phyloP scores from a whole-genome alignment of 1,140 invertebrate genomes.

The Philotrypesis tridentata region DNA sequence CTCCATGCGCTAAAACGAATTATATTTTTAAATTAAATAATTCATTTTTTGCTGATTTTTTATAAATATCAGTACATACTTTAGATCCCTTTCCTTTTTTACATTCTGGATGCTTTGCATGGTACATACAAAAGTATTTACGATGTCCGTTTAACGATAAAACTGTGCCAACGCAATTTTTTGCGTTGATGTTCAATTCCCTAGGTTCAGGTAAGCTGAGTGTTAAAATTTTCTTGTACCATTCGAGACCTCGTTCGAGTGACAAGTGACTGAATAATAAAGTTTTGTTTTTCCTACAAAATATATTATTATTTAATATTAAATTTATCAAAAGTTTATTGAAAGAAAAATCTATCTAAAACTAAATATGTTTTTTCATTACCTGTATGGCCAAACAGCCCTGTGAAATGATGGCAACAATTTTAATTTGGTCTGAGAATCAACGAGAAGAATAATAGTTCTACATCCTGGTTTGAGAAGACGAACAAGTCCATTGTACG shows the following conservation, averaged over 20 bases:
- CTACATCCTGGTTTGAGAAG: constrained; percentile 96
- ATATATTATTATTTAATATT: constrained; percentile 20
- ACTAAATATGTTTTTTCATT: constrained; percentile 60
- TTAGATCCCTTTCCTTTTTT: constrained; percentile 75
- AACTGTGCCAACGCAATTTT: constrained; percentile 98
- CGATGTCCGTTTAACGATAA: constrained; percentile 95
- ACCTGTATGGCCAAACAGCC: constrained; percentile 96
- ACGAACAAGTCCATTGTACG: constrained; percentile 94
- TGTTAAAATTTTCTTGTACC: constrained; percentile 93
- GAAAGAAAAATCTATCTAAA: not conserved
- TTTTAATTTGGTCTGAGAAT: constrained; percentile 89
- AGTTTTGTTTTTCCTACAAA: constrained; percentile 87
- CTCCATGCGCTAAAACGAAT: constrained; percentile 75
- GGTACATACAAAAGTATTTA: constrained; percentile 99
- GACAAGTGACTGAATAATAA: constrained; percentile 94
- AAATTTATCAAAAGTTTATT: not conserved
- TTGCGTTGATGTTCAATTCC: constrained; percentile 93
- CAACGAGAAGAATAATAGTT: constrained; percentile 92
- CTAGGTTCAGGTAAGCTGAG: constrained; percentile 87
- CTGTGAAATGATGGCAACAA: constrained; percentile 93
- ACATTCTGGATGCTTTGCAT: constrained; percentile 90
- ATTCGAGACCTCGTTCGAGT: constrained; percentile 91
- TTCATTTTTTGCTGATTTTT: not conserved
- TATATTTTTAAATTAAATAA: constrained; percentile 3
- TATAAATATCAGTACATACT: constrained; percentile 61